These are phyloP conservation scores for Stegostoma tigrinum DNA, from an alignment of 2,113 vertebrate genomes.

Conservation along the genomic window DNA sequence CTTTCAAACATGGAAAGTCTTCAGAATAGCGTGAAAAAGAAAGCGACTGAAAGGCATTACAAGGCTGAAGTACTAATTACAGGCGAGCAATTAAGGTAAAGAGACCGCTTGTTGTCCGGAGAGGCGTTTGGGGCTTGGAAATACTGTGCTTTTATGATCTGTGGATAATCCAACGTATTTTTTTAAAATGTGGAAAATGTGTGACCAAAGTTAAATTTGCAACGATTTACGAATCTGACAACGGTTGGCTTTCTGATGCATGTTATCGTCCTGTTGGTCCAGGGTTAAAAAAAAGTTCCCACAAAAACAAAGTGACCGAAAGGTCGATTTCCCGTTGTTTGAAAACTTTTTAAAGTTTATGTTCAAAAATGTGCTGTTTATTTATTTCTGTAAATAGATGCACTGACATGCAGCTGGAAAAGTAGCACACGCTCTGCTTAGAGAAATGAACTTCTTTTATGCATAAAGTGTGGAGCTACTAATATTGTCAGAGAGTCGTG, in stretches of 20 bases:
- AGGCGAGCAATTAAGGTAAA: constrained; percentile 77
- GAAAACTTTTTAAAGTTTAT: not conserved
- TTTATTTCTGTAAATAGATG: not conserved
- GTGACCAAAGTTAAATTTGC: not conserved
- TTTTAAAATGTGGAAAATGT: not conserved
- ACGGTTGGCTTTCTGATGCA: not conserved
- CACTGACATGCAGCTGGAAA: not conserved
- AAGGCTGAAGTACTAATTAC: constrained; percentile 74
- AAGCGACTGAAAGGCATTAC: constrained; percentile 59
- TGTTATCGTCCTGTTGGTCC: not conserved
- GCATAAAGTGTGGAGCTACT: no score
- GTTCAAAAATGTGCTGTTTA: not conserved
- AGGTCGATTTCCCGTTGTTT: not conserved
- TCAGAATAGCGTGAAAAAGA: constrained; percentile 54
- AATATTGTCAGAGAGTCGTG: no score
- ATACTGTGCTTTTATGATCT: not conserved
- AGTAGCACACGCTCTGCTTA: not conserved
- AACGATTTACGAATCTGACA: not conserved
- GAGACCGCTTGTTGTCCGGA: not conserved
- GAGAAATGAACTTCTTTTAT: not conserved
- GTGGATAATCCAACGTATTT: not conserved
- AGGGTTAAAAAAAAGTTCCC: not conserved
- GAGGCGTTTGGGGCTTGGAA: no score
- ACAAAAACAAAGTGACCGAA: not conserved
- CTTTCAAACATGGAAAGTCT: constrained; percentile 56